Conservation (phyloP, 1,140 invertebrate species). For the Drosophila azteca region DNA sequence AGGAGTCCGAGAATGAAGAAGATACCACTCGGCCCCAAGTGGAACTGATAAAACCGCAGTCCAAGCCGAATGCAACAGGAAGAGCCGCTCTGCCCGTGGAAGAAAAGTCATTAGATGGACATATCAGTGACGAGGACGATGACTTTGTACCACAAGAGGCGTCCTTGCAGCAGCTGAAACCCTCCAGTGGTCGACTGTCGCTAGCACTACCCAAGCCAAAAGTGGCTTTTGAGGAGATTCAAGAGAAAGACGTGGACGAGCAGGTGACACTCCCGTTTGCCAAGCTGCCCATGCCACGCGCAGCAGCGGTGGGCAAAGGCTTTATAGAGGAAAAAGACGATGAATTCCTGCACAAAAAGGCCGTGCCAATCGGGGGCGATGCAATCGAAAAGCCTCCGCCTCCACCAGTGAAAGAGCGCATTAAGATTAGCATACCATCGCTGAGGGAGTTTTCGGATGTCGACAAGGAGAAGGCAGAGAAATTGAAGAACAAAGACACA, state of each 20-base stretch:
- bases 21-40: constrained; percentile 21
- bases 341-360: constrained; percentile 86
- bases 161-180: constrained; percentile 46
- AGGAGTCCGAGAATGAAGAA: constrained; percentile 65
- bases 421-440: constrained; percentile 83
- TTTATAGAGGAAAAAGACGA: constrained; percentile 85
- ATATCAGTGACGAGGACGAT: constrained; percentile 79
- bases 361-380: constrained; percentile 44
- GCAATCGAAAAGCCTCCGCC: constrained; percentile 57
- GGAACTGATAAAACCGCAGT: constrained; percentile 27
- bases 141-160: constrained; percentile 68
- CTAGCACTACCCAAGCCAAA: constrained; percentile 68
- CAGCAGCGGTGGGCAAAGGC: neutral
- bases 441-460: constrained; percentile 85
- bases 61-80: neutral
- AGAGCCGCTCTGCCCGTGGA: neutral
- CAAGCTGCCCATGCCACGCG: constrained; percentile 65
- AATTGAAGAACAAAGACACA: constrained; percentile 58
- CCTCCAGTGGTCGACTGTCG: constrained; percentile 10
- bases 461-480: constrained; percentile 76
- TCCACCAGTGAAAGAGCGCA: constrained; percentile 60
- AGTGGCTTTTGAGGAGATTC: constrained; percentile 5
- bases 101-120: constrained; percentile 30
- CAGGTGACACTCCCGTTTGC: constrained; percentile 59
- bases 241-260: constrained; percentile 30